Conservation (phyloP, 2,888 invertebrate genomes). For the Glyphotaelius pellucidus region DNA sequence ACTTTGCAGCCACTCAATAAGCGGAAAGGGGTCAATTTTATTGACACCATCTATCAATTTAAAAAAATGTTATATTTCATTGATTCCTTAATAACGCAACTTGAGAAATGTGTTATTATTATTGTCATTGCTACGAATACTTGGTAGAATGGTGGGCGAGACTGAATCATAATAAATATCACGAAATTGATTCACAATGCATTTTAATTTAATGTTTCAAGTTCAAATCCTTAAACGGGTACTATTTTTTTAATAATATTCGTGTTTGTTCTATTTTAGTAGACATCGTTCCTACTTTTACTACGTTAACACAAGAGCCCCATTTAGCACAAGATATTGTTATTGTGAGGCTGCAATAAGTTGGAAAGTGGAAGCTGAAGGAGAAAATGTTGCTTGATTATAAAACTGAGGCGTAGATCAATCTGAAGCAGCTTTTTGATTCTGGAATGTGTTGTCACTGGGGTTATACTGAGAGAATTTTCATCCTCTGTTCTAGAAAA, state of each 20-base stretch:
- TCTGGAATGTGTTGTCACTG: not conserved
- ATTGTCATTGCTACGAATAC: not conserved
- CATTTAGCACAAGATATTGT: too few relatives aligned
- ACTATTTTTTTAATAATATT: not conserved
- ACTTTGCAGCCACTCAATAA: slow-evolving; percentile 55
- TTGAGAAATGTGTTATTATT: slow-evolving; percentile 48
- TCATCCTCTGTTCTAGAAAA: not conserved
- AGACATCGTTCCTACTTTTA: too few relatives aligned
- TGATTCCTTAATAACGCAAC: slow-evolving; percentile 62
- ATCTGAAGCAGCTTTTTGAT: not conserved
- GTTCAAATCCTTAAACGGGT: not conserved
- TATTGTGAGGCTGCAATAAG: not conserved
- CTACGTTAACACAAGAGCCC: too few relatives aligned
- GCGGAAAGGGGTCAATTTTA: slow-evolving; percentile 65
- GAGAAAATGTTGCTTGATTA: not conserved
- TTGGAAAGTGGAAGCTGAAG: not conserved
- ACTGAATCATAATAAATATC: not conserved
- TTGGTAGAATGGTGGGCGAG: not conserved
- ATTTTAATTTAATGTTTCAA: not conserved
- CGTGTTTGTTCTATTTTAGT: too few relatives aligned
- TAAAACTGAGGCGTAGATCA: not conserved
- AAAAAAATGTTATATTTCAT: slow-evolving; percentile 65
- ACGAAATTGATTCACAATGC: not conserved
- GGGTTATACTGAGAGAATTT: not conserved
- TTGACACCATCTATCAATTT: slow-evolving; percentile 66